Base-by-base conservation (phyloP, 35 echinoderm and acorn worm species). In the Apostichopus japonicus region DNA sequence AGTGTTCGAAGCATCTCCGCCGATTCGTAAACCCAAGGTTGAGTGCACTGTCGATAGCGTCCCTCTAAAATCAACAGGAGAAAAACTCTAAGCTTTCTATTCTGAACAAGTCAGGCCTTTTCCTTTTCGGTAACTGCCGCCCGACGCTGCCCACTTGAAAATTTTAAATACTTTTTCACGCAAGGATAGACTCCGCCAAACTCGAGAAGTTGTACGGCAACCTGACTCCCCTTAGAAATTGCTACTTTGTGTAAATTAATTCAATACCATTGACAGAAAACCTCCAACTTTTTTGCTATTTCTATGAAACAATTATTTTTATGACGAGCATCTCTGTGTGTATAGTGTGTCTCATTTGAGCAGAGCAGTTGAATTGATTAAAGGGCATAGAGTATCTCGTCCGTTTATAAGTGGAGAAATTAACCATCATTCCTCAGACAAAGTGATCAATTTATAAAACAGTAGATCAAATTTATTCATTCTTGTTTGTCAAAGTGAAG, bases 211-310 rank as follows among this genome's bases (percentile, higher is more conserved):
- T 84, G 56, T 58, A 84, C 56, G 54, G 81, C 81, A 84, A 84
- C 81, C 54, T 23, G 81, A 84, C 81, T 57, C 81, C 81, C 53
- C 81, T 84, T 84, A 58, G 81, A 84, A 84, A 84, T 84, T 55
- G 81, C 81, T 84, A 84, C 81, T 84, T 84, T 84, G 81, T 84
- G 81, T 54, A 84, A 84, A 84, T 84, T 84, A 84, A 84, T 84
- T 84, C 81, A 84, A 84, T 84, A 84, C 81, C 81, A 19, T 57
- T 84, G 81, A 84, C 55, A 84, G 55, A 84, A 84, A 84, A 59
- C 81, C 56, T 84, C 81, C 53, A 84, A 84, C 78, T 57, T 57
- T 58, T 56, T 58, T 56, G 54, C 81, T 57, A 58, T 54, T 51
- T 84, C 56, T 84, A 84, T 84, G 81, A 84, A 84, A 84, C 81